Conservation (phyloP, 2,888 invertebrate species). For the Tridacna crocea region DNA sequence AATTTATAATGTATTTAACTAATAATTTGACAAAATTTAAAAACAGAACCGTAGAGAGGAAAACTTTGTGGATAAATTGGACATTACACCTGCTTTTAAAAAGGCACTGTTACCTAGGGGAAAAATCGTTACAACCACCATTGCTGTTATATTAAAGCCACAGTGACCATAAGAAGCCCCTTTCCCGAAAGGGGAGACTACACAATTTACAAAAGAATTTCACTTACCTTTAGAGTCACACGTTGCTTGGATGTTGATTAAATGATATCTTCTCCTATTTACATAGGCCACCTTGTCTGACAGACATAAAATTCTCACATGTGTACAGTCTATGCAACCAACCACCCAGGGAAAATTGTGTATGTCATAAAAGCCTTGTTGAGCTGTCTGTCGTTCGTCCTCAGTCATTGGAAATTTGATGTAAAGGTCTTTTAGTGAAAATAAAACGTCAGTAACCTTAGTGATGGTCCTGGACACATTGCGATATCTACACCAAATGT, state of each 20-base stretch:
- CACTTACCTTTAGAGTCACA: not conserved
- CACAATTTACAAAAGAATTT: not conserved
- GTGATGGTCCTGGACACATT: not conserved
- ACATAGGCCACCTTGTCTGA: not conserved
- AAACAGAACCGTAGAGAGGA: too few species aligned
- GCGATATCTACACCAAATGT: conserved; percentile 1
- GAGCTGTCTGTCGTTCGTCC: not conserved
- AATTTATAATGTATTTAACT: too few species aligned
- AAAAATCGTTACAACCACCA: too few species aligned
- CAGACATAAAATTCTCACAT: not conserved
- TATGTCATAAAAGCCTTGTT: not conserved
- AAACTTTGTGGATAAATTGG: too few species aligned
- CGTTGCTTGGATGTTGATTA: not conserved
- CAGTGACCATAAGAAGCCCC: too few species aligned
- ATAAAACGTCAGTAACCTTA: not conserved
- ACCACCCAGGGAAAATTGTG: not conserved
- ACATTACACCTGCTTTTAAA: too few species aligned
- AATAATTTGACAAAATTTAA: too few species aligned
- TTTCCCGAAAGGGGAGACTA: too few species aligned
- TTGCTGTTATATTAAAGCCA: too few species aligned
- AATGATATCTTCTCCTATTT: not conserved
- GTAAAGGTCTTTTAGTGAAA: not conserved
- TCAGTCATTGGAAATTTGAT: not conserved
- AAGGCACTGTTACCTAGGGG: too few species aligned
- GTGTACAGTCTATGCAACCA: not conserved